Evolutionary conservation across 2,113 vertebrate genomes (phyloP), one percentile per base, ranked within the genome.

Genomic region (Vimba vimba): DNA sequence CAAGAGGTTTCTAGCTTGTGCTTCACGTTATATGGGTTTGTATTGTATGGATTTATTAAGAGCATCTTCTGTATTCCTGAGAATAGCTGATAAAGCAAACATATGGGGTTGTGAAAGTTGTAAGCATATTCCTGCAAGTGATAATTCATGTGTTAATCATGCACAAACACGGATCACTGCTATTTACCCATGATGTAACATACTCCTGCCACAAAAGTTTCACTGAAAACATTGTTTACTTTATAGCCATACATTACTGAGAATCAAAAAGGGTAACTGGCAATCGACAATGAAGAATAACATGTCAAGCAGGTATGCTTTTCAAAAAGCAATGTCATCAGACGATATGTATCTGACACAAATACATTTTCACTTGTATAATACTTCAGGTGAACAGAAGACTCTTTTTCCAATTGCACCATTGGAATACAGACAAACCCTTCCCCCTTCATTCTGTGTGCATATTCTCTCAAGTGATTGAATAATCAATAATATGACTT

Each of bases 331-430:
- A 80, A 69, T 39, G 25, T 75, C 55, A 59, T 75, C 69, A 81
- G 78, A 75, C 68, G 39, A 75, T 60, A 82, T 7, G 79, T 83
- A 69, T 76, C 43, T 43, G 79, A 77, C 71, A 86, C 85, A 76
- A 81, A 86, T 69, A 86, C 60, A 83, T 77, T 55, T 82, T 62
- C 55, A 82, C 78, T 86, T 73, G 66, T 83, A 82, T 62, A 82
- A 82, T 83, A 86, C 85, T 86, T 83, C 45, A 83, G 85, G 71
- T 39, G 43, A 78, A 77, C 79, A 83, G 77, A 73, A 86, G 69
- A 86, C 59, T 83, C 52, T 57, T 82, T 66, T 60, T 47, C 85
- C 79, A 64, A 81, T 81, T 64, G 25, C 69, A 82, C 45, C 71
- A 86, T 75, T 73, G 78, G 57, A 81, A 39, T 25, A 80, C 69